These are phyloP conservation scores for Diaprepes abbreviatus DNA, from an alignment of 2,888 invertebrate genomes.

Conservation along the genomic window DNA sequence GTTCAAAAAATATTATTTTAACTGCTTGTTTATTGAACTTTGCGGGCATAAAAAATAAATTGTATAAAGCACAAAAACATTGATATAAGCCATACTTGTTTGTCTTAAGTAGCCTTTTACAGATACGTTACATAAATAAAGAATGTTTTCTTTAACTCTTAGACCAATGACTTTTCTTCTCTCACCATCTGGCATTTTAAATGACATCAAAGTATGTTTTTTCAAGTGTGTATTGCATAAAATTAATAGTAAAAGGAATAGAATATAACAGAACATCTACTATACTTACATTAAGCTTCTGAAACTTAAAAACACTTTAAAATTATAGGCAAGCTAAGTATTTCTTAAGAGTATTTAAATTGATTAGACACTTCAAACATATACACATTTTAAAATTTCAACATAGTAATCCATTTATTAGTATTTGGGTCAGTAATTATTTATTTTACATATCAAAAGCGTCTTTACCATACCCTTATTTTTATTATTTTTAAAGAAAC, in stretches of 20 bases:
- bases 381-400: background rate
- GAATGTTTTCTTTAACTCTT: slow-evolving; percentile 30
- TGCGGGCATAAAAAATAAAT: slow-evolving; percentile 1
- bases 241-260: background rate
- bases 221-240: slow-evolving; percentile 10
- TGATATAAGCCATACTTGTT: slow-evolving; percentile 27
- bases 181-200: slow-evolving; percentile 17
- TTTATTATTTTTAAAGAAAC: no score
- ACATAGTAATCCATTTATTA: slow-evolving; percentile 5
- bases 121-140: slow-evolving; percentile 26
- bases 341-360: no score
- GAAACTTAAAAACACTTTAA: slow-evolving; percentile 2
- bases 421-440: background rate
- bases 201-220: background rate
- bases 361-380: slow-evolving; percentile 4
- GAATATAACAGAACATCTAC: background rate
- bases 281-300: background rate
- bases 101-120: slow-evolving; percentile 29
- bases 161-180: slow-evolving; percentile 11
- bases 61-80: slow-evolving; percentile 6
- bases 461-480: no score
- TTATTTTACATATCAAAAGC: no score
- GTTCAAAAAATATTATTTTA: slow-evolving; percentile 5
- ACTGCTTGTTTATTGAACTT: slow-evolving; percentile 4
- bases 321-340: background rate